Conservation (phyloP, 2,888 invertebrate species). For the Seira sanloemensis region DNA sequence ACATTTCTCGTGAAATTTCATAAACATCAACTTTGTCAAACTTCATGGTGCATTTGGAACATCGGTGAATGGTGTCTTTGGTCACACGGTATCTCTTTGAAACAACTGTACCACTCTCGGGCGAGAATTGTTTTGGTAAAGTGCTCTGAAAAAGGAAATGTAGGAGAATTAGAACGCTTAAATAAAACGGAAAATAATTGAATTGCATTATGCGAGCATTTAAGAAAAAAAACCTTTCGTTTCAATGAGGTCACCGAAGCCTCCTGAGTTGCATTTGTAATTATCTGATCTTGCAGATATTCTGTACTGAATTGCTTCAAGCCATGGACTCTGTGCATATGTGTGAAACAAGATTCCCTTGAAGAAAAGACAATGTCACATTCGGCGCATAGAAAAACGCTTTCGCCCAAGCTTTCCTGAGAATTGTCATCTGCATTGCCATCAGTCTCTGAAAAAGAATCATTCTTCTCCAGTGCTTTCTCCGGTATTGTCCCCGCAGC, state of each 20-base stretch:
- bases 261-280: constrained; percentile 31
- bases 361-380: constrained; percentile 70
- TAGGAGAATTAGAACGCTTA: not conserved
- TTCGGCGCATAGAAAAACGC: constrained; percentile 70
- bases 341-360: constrained; percentile 67
- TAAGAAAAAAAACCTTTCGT: too few species aligned
- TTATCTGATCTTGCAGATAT: constrained; percentile 64
- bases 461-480: too few species aligned
- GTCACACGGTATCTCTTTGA: constrained; percentile 64
- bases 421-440: constrained; percentile 39
- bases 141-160: constrained; percentile 46
- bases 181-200: not conserved
- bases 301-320: constrained; percentile 66
- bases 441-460: too few species aligned
- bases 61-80: constrained; percentile 55
- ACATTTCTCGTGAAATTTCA: constrained; percentile 71
- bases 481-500: too few species aligned
- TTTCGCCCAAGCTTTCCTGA: constrained; percentile 27
- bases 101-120: constrained; percentile 54
- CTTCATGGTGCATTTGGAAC: constrained; percentile 66
- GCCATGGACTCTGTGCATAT: constrained; percentile 69
- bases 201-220: too few species aligned
- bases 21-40: constrained; percentile 64
- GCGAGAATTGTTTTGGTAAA: constrained; percentile 56
- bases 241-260: not conserved